A percentile compares a stretch with the other conserved stretches of the same genome.
phyloP scores from a whole-genome alignment of 2,888 invertebrate species.

The Pediacus dermestoides region DNA sequence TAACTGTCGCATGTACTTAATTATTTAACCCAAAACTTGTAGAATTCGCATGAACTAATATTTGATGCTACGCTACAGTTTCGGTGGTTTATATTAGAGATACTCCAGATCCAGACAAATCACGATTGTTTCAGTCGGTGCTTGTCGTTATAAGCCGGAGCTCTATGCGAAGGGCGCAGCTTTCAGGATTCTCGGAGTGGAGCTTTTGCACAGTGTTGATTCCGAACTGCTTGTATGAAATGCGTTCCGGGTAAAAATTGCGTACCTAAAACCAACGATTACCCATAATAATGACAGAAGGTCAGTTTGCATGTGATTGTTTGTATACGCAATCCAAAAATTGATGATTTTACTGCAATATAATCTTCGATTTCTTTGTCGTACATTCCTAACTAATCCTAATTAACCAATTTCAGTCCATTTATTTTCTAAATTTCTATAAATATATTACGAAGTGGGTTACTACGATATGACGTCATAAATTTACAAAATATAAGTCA shows the following conservation, averaged over 20 bases:
- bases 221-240: not conserved
- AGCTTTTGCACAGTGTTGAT: constrained; percentile 10
- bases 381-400: not conserved
- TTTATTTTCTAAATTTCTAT: not conserved
- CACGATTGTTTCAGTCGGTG: constrained; percentile 9
- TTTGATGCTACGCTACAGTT: no score
- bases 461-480: constrained; percentile 12
- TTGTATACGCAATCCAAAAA: not conserved
- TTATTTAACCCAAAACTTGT: no score
- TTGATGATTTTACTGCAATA: not conserved
- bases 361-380: not conserved
- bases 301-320: constrained; percentile 22
- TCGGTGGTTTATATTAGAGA: no score
- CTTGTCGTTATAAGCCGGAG: constrained; percentile 6
- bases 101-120: no score
- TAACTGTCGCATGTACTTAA: no score
- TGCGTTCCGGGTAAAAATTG: not conserved
- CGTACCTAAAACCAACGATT: constrained; percentile 1
- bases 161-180: constrained; percentile 7
- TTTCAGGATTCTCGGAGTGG: constrained; percentile 4
- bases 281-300: constrained; percentile 24
- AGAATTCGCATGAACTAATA: no score
- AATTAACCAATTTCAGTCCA: not conserved
- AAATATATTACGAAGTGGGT: not conserved
- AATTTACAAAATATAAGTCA: no score